Base-by-base conservation (phyloP, 2,113 vertebrate species). In the Psittacus erithacus region DNA sequence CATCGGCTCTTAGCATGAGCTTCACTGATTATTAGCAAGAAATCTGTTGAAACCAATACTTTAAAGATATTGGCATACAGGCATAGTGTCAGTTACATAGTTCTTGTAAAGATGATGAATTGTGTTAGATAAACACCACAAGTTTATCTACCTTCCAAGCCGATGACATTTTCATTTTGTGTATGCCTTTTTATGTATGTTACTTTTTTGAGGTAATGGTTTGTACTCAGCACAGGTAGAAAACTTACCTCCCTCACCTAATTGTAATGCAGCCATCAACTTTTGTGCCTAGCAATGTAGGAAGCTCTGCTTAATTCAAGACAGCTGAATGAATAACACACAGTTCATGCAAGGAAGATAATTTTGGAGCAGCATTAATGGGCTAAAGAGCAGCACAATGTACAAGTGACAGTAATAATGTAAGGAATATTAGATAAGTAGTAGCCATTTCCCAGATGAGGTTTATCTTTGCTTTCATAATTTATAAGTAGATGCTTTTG, bases 321-420 rank as follows among this genome's bases (percentile, higher is more conserved):
- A 67, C 59, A 93, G 38, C 70, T 95, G 78, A 89, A 85, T 85
- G 91, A 92, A 65, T 79, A 95, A 62, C 49, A 79, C 23, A 13
- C 69, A 65, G 12, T 87, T 73, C 81, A 50, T 33, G 39, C 67
- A 89, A 71, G 53, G 84, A 87, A 50, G 91, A 75, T 93, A 68
- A 77, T 95, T 93, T 62, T 76, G 86, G 86, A 93, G 84, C 77
- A 84, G 65, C 6, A 4, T 79, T 93, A 82, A 69, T 53, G 52
- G 62, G 24, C 84, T 88, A 12, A 82, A 80, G 75, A 85, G 65
- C 92, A 85, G 44, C 41, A 77, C 44, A 59, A 28, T 39, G n/a
- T 79, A 27, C 28, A 50, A 84, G 65, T 59, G 80, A 50, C 83
- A 79, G 62, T 44, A 63, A 68, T 82, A 76, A 59, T 3, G 6